A percentile compares a stretch with the other conserved stretches of the same genome.
Evolutionary conservation across 2,113 vertebrate genomes (phyloP).

Genomic region (Apeltes quadracus): DNA sequence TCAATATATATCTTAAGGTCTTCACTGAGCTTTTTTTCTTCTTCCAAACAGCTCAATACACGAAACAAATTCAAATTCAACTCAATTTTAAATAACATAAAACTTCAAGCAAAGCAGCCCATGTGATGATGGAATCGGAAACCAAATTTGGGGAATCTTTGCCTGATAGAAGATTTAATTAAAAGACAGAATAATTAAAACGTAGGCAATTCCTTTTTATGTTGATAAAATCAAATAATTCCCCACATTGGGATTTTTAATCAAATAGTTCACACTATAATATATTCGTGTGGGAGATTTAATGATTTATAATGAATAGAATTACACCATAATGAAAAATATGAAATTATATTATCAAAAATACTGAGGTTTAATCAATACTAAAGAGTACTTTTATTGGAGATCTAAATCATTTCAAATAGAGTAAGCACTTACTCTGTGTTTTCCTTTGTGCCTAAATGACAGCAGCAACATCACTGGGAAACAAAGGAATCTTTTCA

Average conservation of each 20-base stretch:
- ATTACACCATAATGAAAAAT: background rate
- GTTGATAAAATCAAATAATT: background rate
- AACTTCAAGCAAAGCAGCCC: background rate
- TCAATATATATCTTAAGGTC: background rate
- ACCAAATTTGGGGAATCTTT: background rate
- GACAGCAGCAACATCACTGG: slow-evolving; percentile 31
- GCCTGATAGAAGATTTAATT: background rate
- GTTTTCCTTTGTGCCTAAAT: slow-evolving; percentile 48
- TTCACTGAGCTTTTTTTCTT: background rate
- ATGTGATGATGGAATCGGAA: background rate
- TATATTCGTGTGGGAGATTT: background rate
- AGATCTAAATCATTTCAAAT: slow-evolving; percentile 28
- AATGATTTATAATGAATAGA: background rate
- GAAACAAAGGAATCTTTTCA: slow-evolving; percentile 72
- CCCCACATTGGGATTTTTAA: background rate
- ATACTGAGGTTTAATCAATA: background rate
- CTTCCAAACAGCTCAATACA: background rate
- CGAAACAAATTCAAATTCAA: background rate
- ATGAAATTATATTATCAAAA: background rate
- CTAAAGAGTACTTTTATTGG: slow-evolving; percentile 36
- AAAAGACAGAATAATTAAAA: background rate
- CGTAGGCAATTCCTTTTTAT: background rate
- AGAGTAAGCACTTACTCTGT: slow-evolving; percentile 34
- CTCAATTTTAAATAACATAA: background rate
- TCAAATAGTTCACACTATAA: background rate